Percentiles rank a stretch among this genome's conserved stretches.
Evolutionary conservation across 2,797 vertebrate species (phyloP).

Genomic region (Zenarchopterus dispar): DNA sequence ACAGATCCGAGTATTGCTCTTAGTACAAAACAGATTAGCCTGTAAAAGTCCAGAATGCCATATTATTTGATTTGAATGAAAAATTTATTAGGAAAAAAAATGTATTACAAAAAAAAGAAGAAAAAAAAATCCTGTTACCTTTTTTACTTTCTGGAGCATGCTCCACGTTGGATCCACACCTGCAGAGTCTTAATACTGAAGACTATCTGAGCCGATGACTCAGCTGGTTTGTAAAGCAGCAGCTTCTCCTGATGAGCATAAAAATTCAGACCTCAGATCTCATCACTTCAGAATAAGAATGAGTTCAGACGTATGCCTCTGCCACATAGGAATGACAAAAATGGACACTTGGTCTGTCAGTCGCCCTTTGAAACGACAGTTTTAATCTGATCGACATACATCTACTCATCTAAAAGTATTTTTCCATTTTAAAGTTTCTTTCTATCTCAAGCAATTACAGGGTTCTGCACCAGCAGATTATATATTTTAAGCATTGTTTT

Average conservation of each 20-base stretch:
- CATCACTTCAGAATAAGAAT: constrained; percentile 31
- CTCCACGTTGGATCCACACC: constrained; percentile 26
- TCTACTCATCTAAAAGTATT: not conserved
- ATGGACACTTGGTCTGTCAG: constrained; percentile 15
- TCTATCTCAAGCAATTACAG: constrained; percentile 12
- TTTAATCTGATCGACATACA: constrained; percentile 5
- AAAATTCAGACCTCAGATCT: constrained; percentile 24
- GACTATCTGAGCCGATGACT: constrained; percentile 44
- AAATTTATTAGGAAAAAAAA: not conserved
- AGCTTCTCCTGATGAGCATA: constrained; percentile 32
- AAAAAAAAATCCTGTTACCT: constrained; percentile 13
- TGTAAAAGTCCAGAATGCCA: too few relatives aligned
- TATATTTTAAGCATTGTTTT: constrained; percentile 41
- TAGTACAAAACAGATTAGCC: too few relatives aligned
- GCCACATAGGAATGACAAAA: constrained; percentile 10
- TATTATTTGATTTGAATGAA: not conserved
- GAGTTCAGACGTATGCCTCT: constrained; percentile 10
- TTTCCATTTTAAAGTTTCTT: too few relatives aligned
- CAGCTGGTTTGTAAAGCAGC: constrained; percentile 39
- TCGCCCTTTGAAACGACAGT: constrained; percentile 27
- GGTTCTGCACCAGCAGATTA: too few relatives aligned
- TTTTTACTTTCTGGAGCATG: constrained; percentile 10
- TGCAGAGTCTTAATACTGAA: constrained; percentile 15
- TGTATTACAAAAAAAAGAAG: not conserved
- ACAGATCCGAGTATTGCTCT: not conserved